Evolutionary conservation across 2,113 vertebrate species (phyloP).

Genomic region (Malurus cyaneus): DNA sequence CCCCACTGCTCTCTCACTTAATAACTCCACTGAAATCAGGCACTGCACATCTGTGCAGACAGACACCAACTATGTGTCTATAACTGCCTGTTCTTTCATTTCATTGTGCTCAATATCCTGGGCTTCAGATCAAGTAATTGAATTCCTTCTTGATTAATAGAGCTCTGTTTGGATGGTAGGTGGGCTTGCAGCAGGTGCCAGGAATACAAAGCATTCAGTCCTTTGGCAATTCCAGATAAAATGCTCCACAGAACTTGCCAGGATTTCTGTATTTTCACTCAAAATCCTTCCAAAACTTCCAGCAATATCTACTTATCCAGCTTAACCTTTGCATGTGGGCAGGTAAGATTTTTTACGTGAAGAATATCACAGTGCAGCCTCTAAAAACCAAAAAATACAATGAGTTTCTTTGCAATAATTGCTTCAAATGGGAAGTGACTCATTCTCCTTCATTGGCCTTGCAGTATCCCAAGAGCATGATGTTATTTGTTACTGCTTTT

Average conservation of each 20-base stretch:
- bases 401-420: background rate
- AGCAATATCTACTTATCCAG: background rate
- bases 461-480: background rate
- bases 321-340: background rate
- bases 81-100: background rate
- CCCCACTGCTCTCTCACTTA: background rate
- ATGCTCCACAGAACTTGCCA: background rate
- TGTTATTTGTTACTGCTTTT: background rate
- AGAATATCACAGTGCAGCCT: background rate
- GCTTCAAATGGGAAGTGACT: background rate
- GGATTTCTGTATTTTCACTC: background rate
- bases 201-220: background rate
- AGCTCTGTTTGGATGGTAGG: background rate
- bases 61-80: background rate
- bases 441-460: background rate
- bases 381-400: background rate
- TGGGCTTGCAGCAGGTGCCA: background rate
- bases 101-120: background rate
- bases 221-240: background rate
- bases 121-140: background rate
- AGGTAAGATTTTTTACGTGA: background rate
- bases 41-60: background rate
- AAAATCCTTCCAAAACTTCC: background rate
- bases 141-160: background rate
- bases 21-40: background rate